These are phyloP conservation scores for Nycticorax nycticorax DNA, from an alignment of 2,113 vertebrate species.

Conservation along the genomic window DNA sequence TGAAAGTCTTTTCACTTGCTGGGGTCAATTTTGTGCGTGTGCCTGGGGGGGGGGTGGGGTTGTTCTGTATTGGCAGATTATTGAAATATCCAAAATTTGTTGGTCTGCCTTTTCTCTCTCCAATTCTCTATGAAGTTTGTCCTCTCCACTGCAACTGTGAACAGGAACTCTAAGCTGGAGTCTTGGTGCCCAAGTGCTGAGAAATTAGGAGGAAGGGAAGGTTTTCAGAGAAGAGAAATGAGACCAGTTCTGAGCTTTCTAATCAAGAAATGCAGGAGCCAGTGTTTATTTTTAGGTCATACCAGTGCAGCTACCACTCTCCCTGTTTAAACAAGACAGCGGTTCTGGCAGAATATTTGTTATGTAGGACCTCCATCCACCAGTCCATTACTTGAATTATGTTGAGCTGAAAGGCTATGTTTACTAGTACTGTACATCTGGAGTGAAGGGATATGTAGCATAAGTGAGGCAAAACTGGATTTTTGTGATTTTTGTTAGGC, in stretches of 20 bases:
- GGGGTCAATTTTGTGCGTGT: background rate
- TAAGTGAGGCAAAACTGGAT: background rate
- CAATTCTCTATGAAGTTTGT: background rate
- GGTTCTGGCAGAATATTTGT: background rate
- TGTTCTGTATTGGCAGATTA: background rate
- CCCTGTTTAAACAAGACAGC: background rate
- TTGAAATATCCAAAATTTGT: background rate
- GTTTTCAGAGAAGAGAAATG: background rate
- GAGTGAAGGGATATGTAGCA: fast-evolving
- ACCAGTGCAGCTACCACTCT: background rate
- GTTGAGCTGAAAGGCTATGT: background rate
- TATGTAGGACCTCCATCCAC: background rate
- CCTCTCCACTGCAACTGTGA: background rate
- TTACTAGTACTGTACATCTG: background rate
- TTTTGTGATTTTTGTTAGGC: background rate
- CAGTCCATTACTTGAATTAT: background rate
- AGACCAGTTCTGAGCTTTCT: background rate
- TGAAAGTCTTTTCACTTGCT: background rate
- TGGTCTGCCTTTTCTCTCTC: background rate
- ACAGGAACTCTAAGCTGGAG: background rate
- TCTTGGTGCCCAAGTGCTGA: background rate
- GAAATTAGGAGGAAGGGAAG: background rate
- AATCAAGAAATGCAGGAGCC: background rate
- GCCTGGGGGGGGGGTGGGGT: too few relatives aligned
- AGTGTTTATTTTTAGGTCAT: background rate